A percentile compares a stretch with the other conserved stretches of the same genome.
These are phyloP conservation scores for Piaya cayana DNA, from an alignment of 2,113 vertebrate species.

Conservation along the genomic window DNA sequence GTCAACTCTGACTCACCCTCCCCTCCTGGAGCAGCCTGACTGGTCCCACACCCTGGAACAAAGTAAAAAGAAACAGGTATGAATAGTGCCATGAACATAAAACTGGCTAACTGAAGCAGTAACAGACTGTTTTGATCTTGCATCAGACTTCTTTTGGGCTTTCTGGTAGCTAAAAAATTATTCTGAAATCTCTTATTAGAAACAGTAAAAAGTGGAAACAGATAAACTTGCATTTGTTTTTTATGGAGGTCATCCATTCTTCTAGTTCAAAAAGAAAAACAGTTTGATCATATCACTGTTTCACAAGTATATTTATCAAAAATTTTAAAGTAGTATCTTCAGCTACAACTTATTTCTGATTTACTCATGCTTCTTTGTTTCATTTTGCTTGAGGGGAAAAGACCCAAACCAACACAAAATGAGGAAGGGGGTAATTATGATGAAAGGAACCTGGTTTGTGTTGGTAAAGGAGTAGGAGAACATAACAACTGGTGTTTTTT, in stretches of 20 bases:
- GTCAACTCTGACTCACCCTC: rapidly evolving
- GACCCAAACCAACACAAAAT: not conserved
- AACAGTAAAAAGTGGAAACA: not conserved
- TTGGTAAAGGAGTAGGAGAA: not conserved
- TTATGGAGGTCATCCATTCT: not conserved
- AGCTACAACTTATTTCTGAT: not conserved
- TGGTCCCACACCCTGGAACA: rapidly evolving
- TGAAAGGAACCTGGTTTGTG: not conserved
- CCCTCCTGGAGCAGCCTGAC: rapidly evolving
- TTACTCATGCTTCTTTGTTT: not conserved
- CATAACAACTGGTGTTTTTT: not conserved
- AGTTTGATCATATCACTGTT: not conserved
- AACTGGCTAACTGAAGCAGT: not conserved
- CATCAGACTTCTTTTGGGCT: not conserved
- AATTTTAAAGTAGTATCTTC: not conserved
- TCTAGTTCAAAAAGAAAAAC: not conserved
- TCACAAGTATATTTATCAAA: not conserved
- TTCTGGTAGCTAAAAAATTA: not conserved
- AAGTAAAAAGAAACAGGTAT: not conserved
- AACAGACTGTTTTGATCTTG: not conserved
- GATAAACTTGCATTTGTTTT: not conserved
- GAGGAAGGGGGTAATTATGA: not conserved
- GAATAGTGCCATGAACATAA: not conserved
- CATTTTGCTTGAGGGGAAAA: not conserved
- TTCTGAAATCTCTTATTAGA: not conserved